A percentile compares a stretch with the other conserved stretches of the same genome.
These are phyloP conservation scores for Erythrolamprus reginae DNA, from an alignment of 2,113 vertebrate genomes.

Conservation along the genomic window DNA sequence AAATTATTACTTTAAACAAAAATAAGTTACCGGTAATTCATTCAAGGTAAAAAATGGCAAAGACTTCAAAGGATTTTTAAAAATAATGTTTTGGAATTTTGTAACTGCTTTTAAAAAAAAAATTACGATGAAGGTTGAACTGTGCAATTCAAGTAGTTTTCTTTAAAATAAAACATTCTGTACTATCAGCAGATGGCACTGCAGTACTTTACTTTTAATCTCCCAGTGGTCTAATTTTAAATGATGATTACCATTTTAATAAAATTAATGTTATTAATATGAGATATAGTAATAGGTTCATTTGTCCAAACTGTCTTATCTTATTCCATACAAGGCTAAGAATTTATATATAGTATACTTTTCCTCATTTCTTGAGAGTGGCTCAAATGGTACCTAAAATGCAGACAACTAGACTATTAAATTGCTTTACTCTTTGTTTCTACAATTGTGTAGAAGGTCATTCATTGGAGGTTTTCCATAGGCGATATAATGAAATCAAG, in stretches of 20 bases:
- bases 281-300: slow-evolving; percentile 28
- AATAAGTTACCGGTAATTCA: fast-evolving
- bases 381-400: not conserved
- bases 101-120: not conserved
- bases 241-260: slow-evolving; percentile 23
- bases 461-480: slow-evolving; percentile 10
- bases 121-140: fast-evolving
- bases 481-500: slow-evolving; percentile 45
- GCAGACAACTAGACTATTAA: not conserved
- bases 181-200: slow-evolving; percentile 70
- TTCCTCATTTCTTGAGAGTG: not conserved
- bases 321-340: slow-evolving; percentile 9
- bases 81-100: fast-evolving
- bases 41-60: not conserved
- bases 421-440: slow-evolving; percentile 19
- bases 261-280: slow-evolving; percentile 14
- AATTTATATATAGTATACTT: slow-evolving; percentile 5
- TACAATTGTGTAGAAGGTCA: not conserved
- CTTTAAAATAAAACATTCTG: fast-evolving
- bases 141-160: fast-evolving
- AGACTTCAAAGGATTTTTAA: fast-evolving
- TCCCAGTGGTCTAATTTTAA: not conserved
- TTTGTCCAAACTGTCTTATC: slow-evolving; percentile 10
- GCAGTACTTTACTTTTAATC: slow-evolving; percentile 26
- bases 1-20: not conserved